Evolutionary conservation across 1,140 invertebrate species (phyloP), one percentile per base, ranked within the genome.

Genomic region (Acromyrmex echinatior): DNA sequence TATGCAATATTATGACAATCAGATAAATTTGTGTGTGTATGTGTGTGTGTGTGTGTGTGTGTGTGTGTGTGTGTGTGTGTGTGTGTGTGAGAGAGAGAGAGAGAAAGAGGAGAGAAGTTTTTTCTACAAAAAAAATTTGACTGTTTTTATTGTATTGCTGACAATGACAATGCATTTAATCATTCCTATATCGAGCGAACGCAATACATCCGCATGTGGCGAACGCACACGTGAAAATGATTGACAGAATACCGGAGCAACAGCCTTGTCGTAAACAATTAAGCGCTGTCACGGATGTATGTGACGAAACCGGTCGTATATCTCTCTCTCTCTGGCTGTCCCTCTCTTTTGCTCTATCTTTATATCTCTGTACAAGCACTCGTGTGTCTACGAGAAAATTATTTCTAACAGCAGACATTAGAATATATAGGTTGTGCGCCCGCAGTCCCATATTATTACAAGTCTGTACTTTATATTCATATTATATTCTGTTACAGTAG

Each of bases 181-280:
- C 31, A 77, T 77, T 60, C 9, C 12, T 28, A 76, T 3, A 31
- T 60, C 73, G 10, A 76, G 18, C 31, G 18, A 56, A 35, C 5
- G 31, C 53, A 58, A 76, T 35, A 35, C 12, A 58, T 49, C 14
- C 31, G 2, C 73, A n/a, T 60, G 18, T 10, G 7, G 39, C 12
- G 28, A 56, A 76, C 14, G 18, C 14, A 35, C 35, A 76, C 14
- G 56, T 76, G 35, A 45, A 77, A 77, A 77, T 60, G 56, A 45
- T 77, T 77, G 56, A 60, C 53, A 77, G 74, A 77, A 60, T 45
- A n/a, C 14, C 74, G 56, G n/a, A 77, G 74, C 31, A 77, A 77
- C 35, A 77, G 74, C 31, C 74, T 77, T 76, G 73, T 74, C 56
- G 14, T 77, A 60, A 77, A 77, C 74, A 77, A 77, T 77, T 77